Evolutionary conservation across 2,797 vertebrate species (phyloP), one percentile per base, ranked within the genome.

Genomic region (Spinus olivaceus): DNA sequence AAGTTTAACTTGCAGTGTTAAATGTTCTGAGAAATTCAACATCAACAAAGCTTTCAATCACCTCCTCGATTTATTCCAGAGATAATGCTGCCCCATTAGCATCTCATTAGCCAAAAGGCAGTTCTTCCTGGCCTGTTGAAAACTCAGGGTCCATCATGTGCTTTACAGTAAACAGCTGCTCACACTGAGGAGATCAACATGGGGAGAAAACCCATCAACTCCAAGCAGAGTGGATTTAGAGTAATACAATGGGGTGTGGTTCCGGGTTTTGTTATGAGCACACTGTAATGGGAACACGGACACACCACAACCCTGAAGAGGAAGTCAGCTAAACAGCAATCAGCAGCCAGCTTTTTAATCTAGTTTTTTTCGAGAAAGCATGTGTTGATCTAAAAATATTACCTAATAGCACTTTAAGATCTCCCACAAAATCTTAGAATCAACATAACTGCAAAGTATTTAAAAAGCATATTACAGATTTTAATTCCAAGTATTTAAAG

Each of bases 231-330:
- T 64, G 81, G 80, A 88, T 86, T 83, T 35, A 73, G 67, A 93
- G 74, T 20, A 88, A 82, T 77, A 82, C 71, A 94, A 60, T 23
- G 46, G 83, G 83, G 67, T 44, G 71, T 39, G 92, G 93, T 92
- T 93, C 92, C 11, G 13, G n/a, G 72, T 84, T 96, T 94, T 95
- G 86, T 95, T 92, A 85, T 5, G 2, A 9, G 60, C 56, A 32
- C 16, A 30, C 1, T 53, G 56, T 27, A 92, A 64, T 60, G 59
- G 59, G 81, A 93, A 85, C 74, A 84, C 0, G 0, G 49, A 87
- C 78, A 61, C 83, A 85, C 51, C 92, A 87, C 46, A 93, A 50
- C 25, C 33, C 81, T 54, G 44, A 88, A 86, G 61, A 95, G 78
- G 74, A 95, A 92, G 74, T 82, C 4, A 57, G 67, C 35, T 77